Base-by-base conservation (phyloP, 2,888 invertebrate species). In the Aromia moschata region DNA sequence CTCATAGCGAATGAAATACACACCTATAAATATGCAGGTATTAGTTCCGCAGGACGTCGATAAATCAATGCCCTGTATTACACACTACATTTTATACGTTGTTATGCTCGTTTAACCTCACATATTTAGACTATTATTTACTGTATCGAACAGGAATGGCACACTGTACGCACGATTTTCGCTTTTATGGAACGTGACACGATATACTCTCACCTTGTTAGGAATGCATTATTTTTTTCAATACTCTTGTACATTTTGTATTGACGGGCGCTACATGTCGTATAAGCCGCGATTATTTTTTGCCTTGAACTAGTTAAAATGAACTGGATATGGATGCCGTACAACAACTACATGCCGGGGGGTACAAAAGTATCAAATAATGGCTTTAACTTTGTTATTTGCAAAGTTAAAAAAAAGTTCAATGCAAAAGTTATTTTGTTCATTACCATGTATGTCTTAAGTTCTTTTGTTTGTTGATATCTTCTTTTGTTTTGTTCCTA, bases 231-330 rank as follows among this genome's bases (percentile, higher is more conserved):
- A 30, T 14, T 33, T 49, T 33, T 43, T 40, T 9, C 36, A 40
- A 20, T 14, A 9, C 11, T 15, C 5, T 16, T 37, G 10, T 7
- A 40, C 17, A 43, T 33, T 11, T 49, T 11, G 16, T 33, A 31
- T 41, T 56, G 40, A 49, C 25, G 15, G 15, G n/a, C n/a, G n/a
- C 31, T 10, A 31, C 25, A 31, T 41, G 12, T 40, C 20, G 14
- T 11, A 7, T 11, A 41, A 49, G 33, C 49, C 56, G 49, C 49
- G 40, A 33, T 44, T 55, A 43, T 49, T 25, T 20, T 12, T 20
- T 47, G 40, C 56, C 56, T 56, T 56, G 56, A 56, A 56, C 56
- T 25, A 47, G 33, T 56, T 56, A 20, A 46, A 38, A 40, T 15
- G 15, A n/a, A 16, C 25, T 46, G 1, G 30, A 30, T 15, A 15